Base-by-base conservation (phyloP, 1,140 invertebrate genomes). In the Paraescarpia echinospica region DNA sequence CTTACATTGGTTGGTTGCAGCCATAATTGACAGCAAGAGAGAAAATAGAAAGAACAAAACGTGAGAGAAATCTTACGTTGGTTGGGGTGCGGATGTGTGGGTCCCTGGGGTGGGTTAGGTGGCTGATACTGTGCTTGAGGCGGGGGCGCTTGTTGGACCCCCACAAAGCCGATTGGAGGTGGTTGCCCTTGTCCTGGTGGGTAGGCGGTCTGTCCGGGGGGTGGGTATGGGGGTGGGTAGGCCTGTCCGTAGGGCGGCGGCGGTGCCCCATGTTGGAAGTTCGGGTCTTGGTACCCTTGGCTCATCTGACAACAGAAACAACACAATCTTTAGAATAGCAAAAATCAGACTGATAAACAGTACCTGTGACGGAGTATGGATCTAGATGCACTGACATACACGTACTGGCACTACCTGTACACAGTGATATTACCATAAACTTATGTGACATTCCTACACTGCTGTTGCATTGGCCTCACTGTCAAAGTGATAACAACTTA, bases 221-320 rank as follows among this genome's bases (percentile, higher is more conserved):
- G 18, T 34, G 91, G 91, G 22, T 91, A 51, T 33, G 91, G n/a
- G 31, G 91, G 34, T 35, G 41, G 59, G 41, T 91, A 33, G 41
- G n/a, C 91, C 91, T 89, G 89, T 77, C 77, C 41, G 51, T 88
- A 33, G 92, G 92, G n/a, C 88, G 59, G 31, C 34, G 77, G 41
- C 18, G 91, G n/a, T 31, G 12, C 41, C 48, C 27, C 48, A 22
- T 22, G 34, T 48, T n/a, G n/a, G n/a, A n/a, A n/a, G n/a, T n/a
- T n/a, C n/a, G n/a, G n/a, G n/a, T 34, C 34, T 92, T 51, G 48
- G 48, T 51, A 51, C 8, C 8, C 48, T 18, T 77, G 59, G 22
- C 59, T 77, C 59, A 77, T 77, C 59, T 77, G 59, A 4, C 48
- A 51, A 51, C 59, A 27, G 59, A 77, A 12, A 77, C 22, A 27